phyloP scores from a whole-genome alignment of 1,140 invertebrate genomes.

The Aphelenchoides besseyi region DNA sequence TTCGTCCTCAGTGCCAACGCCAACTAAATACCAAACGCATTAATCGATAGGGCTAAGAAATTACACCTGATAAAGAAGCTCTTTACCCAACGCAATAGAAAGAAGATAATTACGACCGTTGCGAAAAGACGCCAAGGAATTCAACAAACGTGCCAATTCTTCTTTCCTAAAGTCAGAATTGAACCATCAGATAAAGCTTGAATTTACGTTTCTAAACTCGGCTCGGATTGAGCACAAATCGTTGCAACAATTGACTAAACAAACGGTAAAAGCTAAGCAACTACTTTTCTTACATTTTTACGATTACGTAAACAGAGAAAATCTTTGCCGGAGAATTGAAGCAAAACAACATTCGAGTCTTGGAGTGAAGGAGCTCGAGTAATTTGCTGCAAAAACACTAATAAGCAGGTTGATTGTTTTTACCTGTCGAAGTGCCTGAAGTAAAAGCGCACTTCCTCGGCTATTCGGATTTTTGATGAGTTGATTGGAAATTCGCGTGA shows the following conservation, averaged over 20 bases:
- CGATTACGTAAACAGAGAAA: conserved; percentile 43
- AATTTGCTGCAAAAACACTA: conserved; percentile 15
- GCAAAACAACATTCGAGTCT: conserved; percentile 25
- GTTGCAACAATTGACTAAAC: conserved; percentile 47
- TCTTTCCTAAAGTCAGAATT: too few species aligned
- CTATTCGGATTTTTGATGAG: conserved; percentile 35
- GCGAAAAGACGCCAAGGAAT: conserved; percentile 49
- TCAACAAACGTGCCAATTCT: conserved; percentile 45
- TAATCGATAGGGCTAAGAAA: background rate
- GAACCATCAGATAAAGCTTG: conserved; percentile 14
- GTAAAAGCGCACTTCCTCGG: conserved; percentile 43
- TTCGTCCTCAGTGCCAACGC: conserved; percentile 47
- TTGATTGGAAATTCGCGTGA: conserved; percentile 35
- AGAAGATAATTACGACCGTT: conserved; percentile 47
- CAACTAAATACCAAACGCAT: conserved; percentile 22
- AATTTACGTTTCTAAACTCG: conserved; percentile 8
- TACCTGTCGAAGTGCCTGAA: conserved; percentile 52
- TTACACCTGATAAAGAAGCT: conserved; percentile 41
- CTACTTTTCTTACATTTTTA: conserved; percentile 40
- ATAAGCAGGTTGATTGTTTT: background rate
- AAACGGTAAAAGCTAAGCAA: conserved; percentile 15
- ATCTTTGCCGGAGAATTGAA: conserved; percentile 41
- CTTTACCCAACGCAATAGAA: conserved; percentile 32
- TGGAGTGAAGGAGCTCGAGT: conserved; percentile 32
- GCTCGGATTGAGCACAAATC: conserved; percentile 38